A percentile compares a stretch with the other conserved stretches of the same genome.
These are phyloP conservation scores for Carcinoscorpius rotundicauda DNA, from an alignment of 1,140 invertebrate genomes.

Conservation along the genomic window DNA sequence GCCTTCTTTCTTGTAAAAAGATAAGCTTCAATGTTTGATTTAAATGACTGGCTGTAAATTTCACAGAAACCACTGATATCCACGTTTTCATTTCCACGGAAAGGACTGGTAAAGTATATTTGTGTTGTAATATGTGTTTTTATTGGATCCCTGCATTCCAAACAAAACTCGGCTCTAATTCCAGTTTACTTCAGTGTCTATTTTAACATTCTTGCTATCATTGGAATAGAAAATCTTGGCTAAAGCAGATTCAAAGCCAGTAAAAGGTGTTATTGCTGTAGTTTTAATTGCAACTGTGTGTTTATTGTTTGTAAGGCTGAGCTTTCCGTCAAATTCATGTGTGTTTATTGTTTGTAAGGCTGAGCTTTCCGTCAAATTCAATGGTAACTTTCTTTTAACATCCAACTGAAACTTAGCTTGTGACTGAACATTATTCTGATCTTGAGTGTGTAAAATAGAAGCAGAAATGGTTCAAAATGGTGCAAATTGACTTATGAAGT, in stretches of 20 bases:
- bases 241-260: slow-evolving; percentile 6
- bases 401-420: slow-evolving; percentile 6
- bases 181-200: slow-evolving; percentile 14
- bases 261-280: slow-evolving; percentile 5
- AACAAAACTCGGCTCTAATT: slow-evolving; percentile 8
- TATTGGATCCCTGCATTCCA: slow-evolving; percentile 1
- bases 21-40: slow-evolving; percentile 10
- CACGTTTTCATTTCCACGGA: slow-evolving; percentile 9
- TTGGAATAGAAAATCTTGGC: slow-evolving; percentile 10
- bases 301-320: slow-evolving; percentile 1
- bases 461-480: slow-evolving; percentile 5
- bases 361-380: slow-evolving; percentile 11
- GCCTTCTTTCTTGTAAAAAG: slow-evolving; percentile 3
- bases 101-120: slow-evolving; percentile 13
- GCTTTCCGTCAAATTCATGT: slow-evolving; percentile 11
- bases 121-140: slow-evolving; percentile 3
- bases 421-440: slow-evolving; percentile 1
- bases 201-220: slow-evolving; percentile 8
- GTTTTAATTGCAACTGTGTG: slow-evolving; percentile 7
- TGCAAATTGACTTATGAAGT: slow-evolving; percentile 7
- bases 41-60: slow-evolving; percentile 6
- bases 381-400: slow-evolving; percentile 4
- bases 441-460: slow-evolving; percentile 2
- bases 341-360: slow-evolving; percentile 2
- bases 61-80: slow-evolving; percentile 9